Base-by-base conservation (phyloP, 2,888 invertebrate species). In the Sialis fuliginosa region DNA sequence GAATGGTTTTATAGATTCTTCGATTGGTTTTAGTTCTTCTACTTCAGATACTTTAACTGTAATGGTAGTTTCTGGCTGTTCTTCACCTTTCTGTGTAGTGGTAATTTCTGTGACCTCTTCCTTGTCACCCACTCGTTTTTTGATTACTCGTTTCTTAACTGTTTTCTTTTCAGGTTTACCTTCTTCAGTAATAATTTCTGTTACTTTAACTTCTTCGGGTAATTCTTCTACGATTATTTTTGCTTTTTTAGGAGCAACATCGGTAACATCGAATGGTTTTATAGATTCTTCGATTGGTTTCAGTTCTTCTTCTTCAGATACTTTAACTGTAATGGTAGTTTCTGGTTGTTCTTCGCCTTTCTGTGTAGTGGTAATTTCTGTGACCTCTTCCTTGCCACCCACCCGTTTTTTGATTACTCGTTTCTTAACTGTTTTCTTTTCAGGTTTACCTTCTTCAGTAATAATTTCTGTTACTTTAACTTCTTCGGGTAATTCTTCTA, bases 81-180 rank as follows among this genome's bases (percentile, higher is more conserved):
- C 58, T 9, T 61, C 62, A 49, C 67, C 64, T 48, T 65, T 63
- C 49, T 61, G 60, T 2, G 64, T 61, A 31, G 65, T 66, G 1
- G 61, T 51, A 13, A 68, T 63, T 57, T 65, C 61, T 9, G 63
- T 62, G 0, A 62, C 48, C 13, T 33, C 48, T 42, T 52, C 48
- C 32, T 50, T 48, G 10, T 45, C 51, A 10, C 53, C 55, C 33
- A 54, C 54, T 13, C 48, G 51, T 41, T 52, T 54, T 46, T 53
- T 56, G 30, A 54, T 53, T 10, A 48, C 52, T 44, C 52, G 51
- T 33, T 54, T 58, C 50, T 55, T 58, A 6, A 55, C 50, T n/a
- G 49, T 53, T 44, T 52, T 51, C 46, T 60, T 60, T 40, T 52
- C 57, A 1, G 55, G 57, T 22, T 42, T 42, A 30, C 57, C 58